A percentile compares a stretch with the other conserved stretches of the same genome.
These are phyloP conservation scores for Semotilus atromaculatus DNA, from an alignment of 2,797 vertebrate genomes.

Conservation along the genomic window DNA sequence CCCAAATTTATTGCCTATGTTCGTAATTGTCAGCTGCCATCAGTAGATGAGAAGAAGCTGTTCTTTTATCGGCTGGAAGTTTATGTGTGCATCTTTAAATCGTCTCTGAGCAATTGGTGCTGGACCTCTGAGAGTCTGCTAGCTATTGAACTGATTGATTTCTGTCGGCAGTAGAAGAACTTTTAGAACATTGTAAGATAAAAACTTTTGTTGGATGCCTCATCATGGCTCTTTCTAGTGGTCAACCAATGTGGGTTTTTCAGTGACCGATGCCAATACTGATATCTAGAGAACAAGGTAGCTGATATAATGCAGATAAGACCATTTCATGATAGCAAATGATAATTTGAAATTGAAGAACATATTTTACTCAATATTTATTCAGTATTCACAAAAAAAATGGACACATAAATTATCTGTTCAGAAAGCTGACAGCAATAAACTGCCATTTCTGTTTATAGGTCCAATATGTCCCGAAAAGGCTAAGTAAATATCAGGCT, in stretches of 20 bases:
- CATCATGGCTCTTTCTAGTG: not conserved
- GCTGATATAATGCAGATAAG: not conserved
- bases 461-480: not conserved
- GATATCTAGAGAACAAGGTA: not conserved
- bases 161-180: not conserved
- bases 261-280: not conserved
- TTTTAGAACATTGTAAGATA: not conserved
- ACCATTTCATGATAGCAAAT: not conserved
- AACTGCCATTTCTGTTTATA: not conserved
- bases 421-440: not conserved
- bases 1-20: constrained; percentile 28
- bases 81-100: constrained; percentile 28
- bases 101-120: constrained; percentile 13
- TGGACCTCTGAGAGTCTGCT: constrained; percentile 1
- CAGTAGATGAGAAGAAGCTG: constrained; percentile 44
- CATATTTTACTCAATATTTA: not conserved
- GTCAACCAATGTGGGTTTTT: not conserved
- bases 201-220: not conserved
- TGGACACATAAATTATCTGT: not conserved
- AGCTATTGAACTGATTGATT: constrained; percentile 1
- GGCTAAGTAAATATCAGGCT: not conserved
- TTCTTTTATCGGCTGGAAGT: constrained; percentile 19
- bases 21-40: constrained; percentile 41
- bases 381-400: not conserved
- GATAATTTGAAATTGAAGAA: not conserved